Base-by-base conservation (phyloP, 2,113 vertebrate genomes). In the Upupa epops region DNA sequence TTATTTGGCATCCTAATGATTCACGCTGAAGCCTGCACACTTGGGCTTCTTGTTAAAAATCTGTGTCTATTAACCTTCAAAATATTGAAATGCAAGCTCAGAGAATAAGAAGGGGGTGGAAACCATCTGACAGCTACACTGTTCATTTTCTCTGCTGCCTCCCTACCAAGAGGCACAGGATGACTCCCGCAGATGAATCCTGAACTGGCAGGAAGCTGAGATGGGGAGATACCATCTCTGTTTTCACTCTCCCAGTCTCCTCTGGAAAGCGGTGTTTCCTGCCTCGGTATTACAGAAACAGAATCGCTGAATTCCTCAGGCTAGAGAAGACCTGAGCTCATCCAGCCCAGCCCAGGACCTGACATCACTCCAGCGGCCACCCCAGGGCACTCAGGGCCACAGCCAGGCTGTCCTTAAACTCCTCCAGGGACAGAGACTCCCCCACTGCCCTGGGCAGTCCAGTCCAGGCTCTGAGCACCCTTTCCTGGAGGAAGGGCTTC, bases 11-110 rank as follows among this genome's bases (percentile, higher is more conserved):
- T 89, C 77, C 64, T 77, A 92, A 80, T 70, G 36, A 72, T 71
- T 94, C 87, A 90, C 34, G 82, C 2, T 46, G 52, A 94, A 89
- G 74, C 68, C 56, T 61, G 86, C 66, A 88, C 83, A 60, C 73
- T 45, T 2, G 6, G 5, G n/a, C 69, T 88, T 93, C 78, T 70
- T 88, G 31, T 89, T 93, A 89, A 88, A 96, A 96, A 82, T 66
- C 65, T 66, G 29, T 28, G 17, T 61, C 11, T 34, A 59, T 66
- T 81, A 91, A 77, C 49, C 74, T 89, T 86, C 83, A 94, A 95
- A 95, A 95, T 94, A 92, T 87, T 93, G 76, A 86, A 91, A 83
- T 58, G 49, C 59, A 86, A 69, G 31, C 8, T 69, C 74, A 84
- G 86, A 95, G 64, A 93, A 69, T 74, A 78, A 59, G 78, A 76